Percentiles rank a stretch among this genome's conserved stretches.
Conservation (phyloP, 1,140 invertebrate species). For the Calycopis cecrops region DNA sequence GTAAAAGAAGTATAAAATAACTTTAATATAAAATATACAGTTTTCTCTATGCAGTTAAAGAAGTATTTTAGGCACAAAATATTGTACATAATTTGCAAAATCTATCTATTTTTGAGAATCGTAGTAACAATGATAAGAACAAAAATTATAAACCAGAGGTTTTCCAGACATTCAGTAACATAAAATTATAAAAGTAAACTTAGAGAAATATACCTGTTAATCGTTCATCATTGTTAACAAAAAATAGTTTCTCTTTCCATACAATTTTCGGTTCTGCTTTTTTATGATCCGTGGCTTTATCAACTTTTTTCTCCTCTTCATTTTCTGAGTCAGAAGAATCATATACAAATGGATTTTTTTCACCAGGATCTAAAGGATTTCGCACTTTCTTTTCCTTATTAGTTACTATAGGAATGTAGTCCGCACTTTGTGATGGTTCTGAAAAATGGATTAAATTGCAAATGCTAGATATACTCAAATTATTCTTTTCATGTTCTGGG, state of each 20-base stretch:
- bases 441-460: constrained; percentile 22
- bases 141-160: too few relatives aligned
- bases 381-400: constrained; percentile 52
- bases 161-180: constrained; percentile 73
- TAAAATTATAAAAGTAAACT: constrained; percentile 39
- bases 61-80: too few relatives aligned
- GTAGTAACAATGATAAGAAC: too few relatives aligned
- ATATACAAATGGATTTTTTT: constrained; percentile 78
- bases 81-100: too few relatives aligned
- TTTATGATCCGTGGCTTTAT: constrained; percentile 24
- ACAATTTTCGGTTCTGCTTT: constrained; percentile 43
- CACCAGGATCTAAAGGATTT: constrained; percentile 56
- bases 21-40: constrained; percentile 6
- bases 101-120: too few relatives aligned
- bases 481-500: too few relatives aligned
- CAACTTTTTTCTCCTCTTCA: constrained; percentile 51
- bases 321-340: constrained; percentile 78
- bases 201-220: constrained; percentile 70
- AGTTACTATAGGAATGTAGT: constrained; percentile 39
- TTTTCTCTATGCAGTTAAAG: too few relatives aligned
- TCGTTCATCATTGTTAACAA: constrained; percentile 70
- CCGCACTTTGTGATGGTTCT: constrained; percentile 32
- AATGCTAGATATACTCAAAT: too few relatives aligned
- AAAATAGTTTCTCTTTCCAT: constrained; percentile 77
- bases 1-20: constrained; percentile 40